Evolutionary conservation across 1,140 invertebrate species (phyloP).

Genomic region (Lerema accius): DNA sequence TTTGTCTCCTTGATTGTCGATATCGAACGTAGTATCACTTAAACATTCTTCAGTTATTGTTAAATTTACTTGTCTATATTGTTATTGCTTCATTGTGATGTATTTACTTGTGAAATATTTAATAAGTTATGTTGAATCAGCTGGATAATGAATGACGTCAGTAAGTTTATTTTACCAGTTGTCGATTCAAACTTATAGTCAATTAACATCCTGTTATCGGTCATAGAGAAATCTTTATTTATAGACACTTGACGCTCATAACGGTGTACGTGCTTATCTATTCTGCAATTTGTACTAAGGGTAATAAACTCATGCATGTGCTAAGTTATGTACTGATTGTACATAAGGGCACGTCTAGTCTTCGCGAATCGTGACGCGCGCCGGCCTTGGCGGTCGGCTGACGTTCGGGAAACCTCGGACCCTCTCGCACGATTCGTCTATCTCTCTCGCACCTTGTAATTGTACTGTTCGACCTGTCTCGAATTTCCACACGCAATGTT

Average conservation of each 20-base stretch:
- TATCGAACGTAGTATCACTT: no score
- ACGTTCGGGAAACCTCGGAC: slow-evolving; percentile 52
- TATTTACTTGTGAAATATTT: slow-evolving; percentile 14
- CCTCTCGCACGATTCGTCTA: slow-evolving; percentile 40
- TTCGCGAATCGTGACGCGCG: slow-evolving; percentile 69
- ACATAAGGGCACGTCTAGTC: slow-evolving; percentile 62
- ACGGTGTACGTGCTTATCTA: not conserved
- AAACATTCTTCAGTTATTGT: no score
- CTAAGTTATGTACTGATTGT: slow-evolving; percentile 29
- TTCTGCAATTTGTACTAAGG: slow-evolving; percentile 20
- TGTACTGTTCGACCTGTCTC: slow-evolving; percentile 58
- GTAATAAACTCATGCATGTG: slow-evolving; percentile 40
- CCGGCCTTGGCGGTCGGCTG: slow-evolving; percentile 69
- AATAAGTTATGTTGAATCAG: slow-evolving; percentile 9
- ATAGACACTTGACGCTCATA: no score
- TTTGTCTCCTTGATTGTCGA: no score
- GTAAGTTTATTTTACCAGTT: not conserved
- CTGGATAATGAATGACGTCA: slow-evolving; percentile 8
- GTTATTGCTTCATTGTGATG: no score
- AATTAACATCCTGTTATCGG: not conserved
- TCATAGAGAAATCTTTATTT: no score
- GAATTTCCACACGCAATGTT: slow-evolving; percentile 72
- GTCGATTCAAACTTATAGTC: not conserved
- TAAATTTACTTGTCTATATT: no score
- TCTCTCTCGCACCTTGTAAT: slow-evolving; percentile 68